These are phyloP conservation scores for Ernsta delagoae DNA, from an alignment of 2,888 invertebrate species.

Conservation along the genomic window DNA sequence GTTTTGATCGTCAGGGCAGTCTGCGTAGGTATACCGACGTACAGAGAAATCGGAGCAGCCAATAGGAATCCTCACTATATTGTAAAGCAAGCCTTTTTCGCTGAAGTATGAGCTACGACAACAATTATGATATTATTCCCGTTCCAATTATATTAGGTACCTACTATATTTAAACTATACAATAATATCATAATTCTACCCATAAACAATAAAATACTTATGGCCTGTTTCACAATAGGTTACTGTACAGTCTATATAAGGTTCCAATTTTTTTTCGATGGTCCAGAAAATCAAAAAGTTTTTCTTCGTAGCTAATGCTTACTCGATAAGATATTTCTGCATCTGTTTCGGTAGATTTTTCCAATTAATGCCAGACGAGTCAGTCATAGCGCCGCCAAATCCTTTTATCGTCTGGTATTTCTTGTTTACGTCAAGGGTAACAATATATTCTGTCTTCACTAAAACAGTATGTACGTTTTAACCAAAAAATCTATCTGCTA, in stretches of 20 bases:
- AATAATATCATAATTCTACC: too few relatives aligned
- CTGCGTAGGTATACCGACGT: conserved; percentile 18
- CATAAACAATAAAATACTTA: too few relatives aligned
- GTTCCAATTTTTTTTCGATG: too few relatives aligned
- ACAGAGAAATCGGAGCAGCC: conserved; percentile 23
- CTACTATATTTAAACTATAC: too few relatives aligned
- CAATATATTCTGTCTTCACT: background rate
- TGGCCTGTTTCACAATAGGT: too few relatives aligned
- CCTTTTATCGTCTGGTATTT: conserved; percentile 19
- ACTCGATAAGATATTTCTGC: conserved; percentile 17
- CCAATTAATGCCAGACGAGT: conserved; percentile 12
- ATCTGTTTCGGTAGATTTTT: conserved; percentile 10
- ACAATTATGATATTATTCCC: too few relatives aligned
- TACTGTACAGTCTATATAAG: too few relatives aligned
- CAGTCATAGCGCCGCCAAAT: conserved; percentile 22
- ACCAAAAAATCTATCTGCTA: too few relatives aligned
- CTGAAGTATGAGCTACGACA: conserved; percentile 22
- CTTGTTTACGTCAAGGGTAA: background rate
- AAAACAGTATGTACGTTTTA: too few relatives aligned
- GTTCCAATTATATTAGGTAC: too few relatives aligned
- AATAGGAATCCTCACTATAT: conserved; percentile 13
- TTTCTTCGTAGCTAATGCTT: too few relatives aligned
- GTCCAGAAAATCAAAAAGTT: too few relatives aligned
- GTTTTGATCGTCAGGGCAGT: background rate
- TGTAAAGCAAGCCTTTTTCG: conserved; percentile 16